phyloP scores from a whole-genome alignment of 2,797 vertebrate genomes.

The Aulostomus chinensis region DNA sequence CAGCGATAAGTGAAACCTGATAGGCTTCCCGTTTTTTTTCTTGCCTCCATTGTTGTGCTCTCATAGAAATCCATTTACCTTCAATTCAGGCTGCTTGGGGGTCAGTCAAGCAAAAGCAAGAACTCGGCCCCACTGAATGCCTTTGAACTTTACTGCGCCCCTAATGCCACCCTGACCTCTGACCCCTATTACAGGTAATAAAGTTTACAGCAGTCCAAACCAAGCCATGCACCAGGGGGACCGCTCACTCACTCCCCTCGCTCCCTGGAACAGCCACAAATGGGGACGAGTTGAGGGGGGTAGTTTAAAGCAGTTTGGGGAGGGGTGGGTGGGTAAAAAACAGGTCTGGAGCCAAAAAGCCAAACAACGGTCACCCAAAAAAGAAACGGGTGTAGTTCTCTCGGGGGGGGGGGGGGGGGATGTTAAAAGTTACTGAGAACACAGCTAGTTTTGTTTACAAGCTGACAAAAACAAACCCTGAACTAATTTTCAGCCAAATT shows the following conservation, averaged over 20 bases:
- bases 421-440: constrained; percentile 48
- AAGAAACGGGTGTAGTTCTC: constrained; percentile 46
- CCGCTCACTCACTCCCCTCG: constrained; percentile 71
- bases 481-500: constrained; percentile 44
- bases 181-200: constrained; percentile 99
- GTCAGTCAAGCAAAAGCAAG: constrained; percentile 91
- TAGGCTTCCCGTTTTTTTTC: constrained; percentile 44
- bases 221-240: constrained; percentile 94
- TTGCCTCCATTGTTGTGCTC: constrained; percentile 65
- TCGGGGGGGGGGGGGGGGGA: constrained; percentile 5
- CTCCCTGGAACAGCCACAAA: constrained; percentile 75
- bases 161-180: constrained; percentile 93
- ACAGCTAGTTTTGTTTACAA: constrained; percentile 50
- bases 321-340: constrained; percentile 53
- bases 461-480: constrained; percentile 34
- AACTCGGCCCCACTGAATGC: constrained; percentile 88
- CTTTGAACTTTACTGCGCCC: constrained; percentile 98
- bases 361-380: constrained; percentile 79
- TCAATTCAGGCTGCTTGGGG: constrained; percentile 85
- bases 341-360: constrained; percentile 79
- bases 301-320: constrained; percentile 60
- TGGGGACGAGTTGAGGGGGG: constrained; percentile 39
- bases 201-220: constrained; percentile 98
- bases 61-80: constrained; percentile 79
- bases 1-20: constrained; percentile 62